Evolutionary conservation across 2,113 vertebrate genomes (phyloP).

Genomic region (Antechinus flavipes): DNA sequence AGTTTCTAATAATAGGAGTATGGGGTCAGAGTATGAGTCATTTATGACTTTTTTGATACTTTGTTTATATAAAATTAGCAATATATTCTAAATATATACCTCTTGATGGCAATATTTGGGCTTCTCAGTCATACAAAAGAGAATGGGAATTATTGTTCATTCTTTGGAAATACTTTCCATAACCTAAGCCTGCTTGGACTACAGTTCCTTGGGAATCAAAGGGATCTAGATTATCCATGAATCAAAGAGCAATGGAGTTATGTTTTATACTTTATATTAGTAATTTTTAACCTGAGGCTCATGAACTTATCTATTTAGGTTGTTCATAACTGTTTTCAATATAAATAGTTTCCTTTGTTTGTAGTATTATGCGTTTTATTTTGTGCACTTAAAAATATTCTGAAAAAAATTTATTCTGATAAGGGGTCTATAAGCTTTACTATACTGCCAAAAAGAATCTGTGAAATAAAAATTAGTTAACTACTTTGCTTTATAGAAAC

Average conservation of each 20-base stretch:
- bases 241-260: slow-evolving; percentile 36
- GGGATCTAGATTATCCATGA: neutral
- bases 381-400: neutral
- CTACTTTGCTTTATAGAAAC: neutral
- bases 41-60: neutral
- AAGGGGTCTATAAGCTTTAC: neutral
- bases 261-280: neutral
- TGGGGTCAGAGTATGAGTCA: neutral
- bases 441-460: neutral
- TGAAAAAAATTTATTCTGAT: neutral
- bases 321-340: neutral
- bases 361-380: neutral
- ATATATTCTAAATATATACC: neutral
- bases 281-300: neutral
- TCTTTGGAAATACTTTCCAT: slow-evolving; percentile 7
- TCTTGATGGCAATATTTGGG: slow-evolving; percentile 22
- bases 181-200: slow-evolving; percentile 39
- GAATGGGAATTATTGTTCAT: slow-evolving; percentile 37
- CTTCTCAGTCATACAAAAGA: slow-evolving; percentile 11
- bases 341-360: neutral
- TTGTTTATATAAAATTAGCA: slow-evolving; percentile 29
- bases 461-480: neutral
- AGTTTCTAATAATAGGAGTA: neutral
- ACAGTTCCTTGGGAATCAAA: neutral
- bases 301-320: neutral